Evolutionary conservation across 2,113 vertebrate genomes (phyloP).

Genomic region (Butorides virescens): DNA sequence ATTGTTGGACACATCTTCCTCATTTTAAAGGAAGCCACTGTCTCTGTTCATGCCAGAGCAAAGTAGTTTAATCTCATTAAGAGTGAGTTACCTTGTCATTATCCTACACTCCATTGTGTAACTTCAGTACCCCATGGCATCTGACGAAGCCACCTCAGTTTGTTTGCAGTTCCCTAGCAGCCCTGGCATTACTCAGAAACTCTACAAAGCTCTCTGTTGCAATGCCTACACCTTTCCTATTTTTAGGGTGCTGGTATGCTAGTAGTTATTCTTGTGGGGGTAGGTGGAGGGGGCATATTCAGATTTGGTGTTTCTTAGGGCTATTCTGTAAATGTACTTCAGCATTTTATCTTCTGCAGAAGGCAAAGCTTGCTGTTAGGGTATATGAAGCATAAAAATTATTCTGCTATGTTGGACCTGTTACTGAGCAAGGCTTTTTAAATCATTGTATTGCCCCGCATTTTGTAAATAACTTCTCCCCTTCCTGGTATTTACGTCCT

Average conservation of each 20-base stretch:
- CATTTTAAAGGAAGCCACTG: not conserved
- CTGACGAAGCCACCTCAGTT: not conserved
- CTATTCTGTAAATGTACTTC: not conserved
- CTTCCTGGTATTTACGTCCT: not conserved
- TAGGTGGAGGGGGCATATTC: not conserved
- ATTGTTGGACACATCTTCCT: not conserved
- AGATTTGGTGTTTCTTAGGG: not conserved
- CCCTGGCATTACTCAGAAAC: not conserved
- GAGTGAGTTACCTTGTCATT: not conserved
- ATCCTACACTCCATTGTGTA: not conserved
- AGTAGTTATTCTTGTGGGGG: not conserved
- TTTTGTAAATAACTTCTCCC: not conserved
- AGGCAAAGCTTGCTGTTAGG: not conserved
- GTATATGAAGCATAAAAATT: not conserved
- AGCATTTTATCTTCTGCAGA: not conserved
- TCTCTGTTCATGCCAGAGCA: not conserved
- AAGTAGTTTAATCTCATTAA: not conserved
- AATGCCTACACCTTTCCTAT: constrained; percentile 52
- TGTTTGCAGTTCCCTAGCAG: constrained; percentile 53
- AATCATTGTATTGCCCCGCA: not conserved
- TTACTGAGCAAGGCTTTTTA: not conserved
- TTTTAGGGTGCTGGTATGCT: not conserved
- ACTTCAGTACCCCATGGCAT: not conserved
- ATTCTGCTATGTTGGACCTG: not conserved
- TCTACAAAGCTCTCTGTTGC: not conserved